Conservation (phyloP, 2,797 vertebrate species). For the Urosaurus nigricauda region DNA sequence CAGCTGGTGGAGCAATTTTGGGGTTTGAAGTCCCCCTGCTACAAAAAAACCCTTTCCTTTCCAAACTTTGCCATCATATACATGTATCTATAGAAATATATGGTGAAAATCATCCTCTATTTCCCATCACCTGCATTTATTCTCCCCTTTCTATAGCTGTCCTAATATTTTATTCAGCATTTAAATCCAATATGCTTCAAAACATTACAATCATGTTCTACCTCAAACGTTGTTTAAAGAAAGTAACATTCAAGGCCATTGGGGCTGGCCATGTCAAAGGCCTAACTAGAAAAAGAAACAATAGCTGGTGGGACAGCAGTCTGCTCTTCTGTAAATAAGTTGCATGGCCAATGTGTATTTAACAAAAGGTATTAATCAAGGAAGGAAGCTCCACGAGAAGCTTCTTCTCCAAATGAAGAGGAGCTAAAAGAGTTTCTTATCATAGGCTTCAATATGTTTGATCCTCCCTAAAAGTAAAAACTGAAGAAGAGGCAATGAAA, state of each 20-base stretch:
- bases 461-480: too few relatives aligned
- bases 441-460: neutral
- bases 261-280: neutral
- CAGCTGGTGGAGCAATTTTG: neutral
- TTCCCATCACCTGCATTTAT: neutral
- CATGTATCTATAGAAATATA: neutral
- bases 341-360: neutral
- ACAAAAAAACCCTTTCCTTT: too few relatives aligned
- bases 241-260: neutral
- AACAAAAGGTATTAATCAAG: neutral
- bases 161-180: neutral
- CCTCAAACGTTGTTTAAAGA: fast-evolving
- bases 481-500: too few relatives aligned
- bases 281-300: conserved; percentile 8
- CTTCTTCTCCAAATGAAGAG: neutral
- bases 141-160: neutral
- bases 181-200: neutral
- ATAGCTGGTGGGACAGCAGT: neutral
- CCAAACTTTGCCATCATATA: neutral
- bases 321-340: neutral
- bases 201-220: fast-evolving
- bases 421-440: neutral
- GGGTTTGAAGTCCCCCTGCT: too few relatives aligned
- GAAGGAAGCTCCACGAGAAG: neutral
- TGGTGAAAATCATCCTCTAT: neutral